Evolutionary conservation across 2,888 invertebrate species (phyloP), one percentile per base, ranked within the genome.

Genomic region (Habroteleia sp.): DNA sequence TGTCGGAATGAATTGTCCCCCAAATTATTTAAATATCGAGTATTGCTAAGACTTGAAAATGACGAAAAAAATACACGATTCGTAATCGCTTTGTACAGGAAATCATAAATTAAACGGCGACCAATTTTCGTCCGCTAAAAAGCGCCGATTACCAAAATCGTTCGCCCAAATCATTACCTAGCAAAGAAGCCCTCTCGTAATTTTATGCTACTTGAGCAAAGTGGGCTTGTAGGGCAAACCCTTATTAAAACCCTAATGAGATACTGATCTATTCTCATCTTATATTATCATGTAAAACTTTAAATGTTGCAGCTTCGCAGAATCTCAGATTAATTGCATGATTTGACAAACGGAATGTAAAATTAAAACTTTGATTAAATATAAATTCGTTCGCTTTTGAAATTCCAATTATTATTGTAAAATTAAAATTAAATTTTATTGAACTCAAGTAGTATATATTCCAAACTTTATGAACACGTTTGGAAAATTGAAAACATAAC

Each of bases 221-320:
- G 60, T 77, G 66, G 69, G 56, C 73, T 71, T 73, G 66, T 78
- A 66, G 76, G 65, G 63, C 48, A 72, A 58, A 72, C 72, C 76
- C 74, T 78, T 79, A 82, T 82, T 80, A 82, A 78, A 72, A 65
- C 33, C 75, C 78, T 83, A 83, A 85, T 82, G 82, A 82, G 80
- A 65, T 81, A 80, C 72, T 78, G 65, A 77, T 77, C 77, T 76
- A 74, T 66, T 73, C 75, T 72, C 74, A 80, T 83, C 44, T 25
- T 35, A 42, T 41, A 54, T 54, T 39, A 54, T 50, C 41, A 23
- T 44, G 29, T 52, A 27, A 60, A 20, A 69, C 25, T 11, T 46
- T 17, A 10, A 48, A 48, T 27, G 31, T 29, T 16, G 16, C 20
- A 16, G 17, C 20, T 69, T 60, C 60, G 11, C 42, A 27, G 69